phyloP scores from a whole-genome alignment of 2,797 vertebrate genomes.

The Cyprinodon diabolis region DNA sequence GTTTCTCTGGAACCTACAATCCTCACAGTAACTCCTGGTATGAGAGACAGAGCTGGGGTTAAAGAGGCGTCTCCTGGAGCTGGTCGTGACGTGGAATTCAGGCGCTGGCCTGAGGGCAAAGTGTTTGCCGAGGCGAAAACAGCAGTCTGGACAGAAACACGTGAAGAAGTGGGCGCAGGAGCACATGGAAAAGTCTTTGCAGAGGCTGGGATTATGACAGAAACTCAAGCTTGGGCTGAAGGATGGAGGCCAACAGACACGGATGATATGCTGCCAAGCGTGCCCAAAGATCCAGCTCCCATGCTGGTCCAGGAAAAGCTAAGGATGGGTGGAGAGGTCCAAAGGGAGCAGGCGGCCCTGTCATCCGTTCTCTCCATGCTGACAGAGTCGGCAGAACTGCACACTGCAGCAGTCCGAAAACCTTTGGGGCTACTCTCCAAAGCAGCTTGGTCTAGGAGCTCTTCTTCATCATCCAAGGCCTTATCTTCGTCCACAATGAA shows the following conservation, averaged over 20 bases:
- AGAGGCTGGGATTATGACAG: conserved; percentile 44
- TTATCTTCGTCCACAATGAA: conserved; percentile 53
- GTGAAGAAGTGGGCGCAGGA: conserved; percentile 25
- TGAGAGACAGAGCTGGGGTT: conserved; percentile 15
- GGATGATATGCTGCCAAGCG: conserved; percentile 64
- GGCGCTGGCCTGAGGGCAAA: conserved; percentile 43
- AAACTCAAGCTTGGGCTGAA: conserved; percentile 55
- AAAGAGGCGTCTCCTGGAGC: conserved; percentile 25
- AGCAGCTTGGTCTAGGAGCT: conserved; percentile 68
- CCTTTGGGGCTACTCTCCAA: conserved; percentile 74
- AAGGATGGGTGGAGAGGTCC: conserved; percentile 36
- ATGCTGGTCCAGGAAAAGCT: conserved; percentile 52
- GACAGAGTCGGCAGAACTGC: conserved; percentile 67
- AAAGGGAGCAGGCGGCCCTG: conserved; percentile 65
- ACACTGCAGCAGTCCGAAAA: conserved; percentile 57
- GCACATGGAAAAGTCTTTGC: conserved; percentile 43
- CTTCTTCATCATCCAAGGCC: conserved; percentile 61
- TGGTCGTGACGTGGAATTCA: conserved; percentile 2
- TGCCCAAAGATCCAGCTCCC: conserved; percentile 45
- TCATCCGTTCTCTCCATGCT: conserved; percentile 69
- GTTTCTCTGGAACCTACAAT: conserved; percentile 67
- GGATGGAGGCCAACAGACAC: conserved; percentile 59
- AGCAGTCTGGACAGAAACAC: conserved; percentile 57
- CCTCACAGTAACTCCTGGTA: conserved; percentile 73
- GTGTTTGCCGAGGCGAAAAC: conserved; percentile 56